Base-by-base conservation (phyloP, 2,888 invertebrate species). In the Tetragonula carbonaria region DNA sequence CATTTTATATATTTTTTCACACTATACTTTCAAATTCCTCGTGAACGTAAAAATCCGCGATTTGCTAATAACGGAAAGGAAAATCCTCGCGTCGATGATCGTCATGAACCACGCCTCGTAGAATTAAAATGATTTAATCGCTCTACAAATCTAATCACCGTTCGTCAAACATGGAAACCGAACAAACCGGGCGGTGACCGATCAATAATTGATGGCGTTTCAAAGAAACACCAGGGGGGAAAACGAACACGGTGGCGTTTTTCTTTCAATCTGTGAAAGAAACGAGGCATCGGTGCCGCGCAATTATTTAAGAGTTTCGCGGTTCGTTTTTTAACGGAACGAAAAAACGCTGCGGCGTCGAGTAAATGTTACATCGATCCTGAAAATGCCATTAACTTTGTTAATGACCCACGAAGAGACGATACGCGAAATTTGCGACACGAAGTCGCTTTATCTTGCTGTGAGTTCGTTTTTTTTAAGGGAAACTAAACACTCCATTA, bases 251-350 rank as follows among this genome's bases (percentile, higher is more conserved):
- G 21, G 16, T 51, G 33, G 33, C 59, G 75, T 73, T 74, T 73
- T 74, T 33, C 51, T 55, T 75, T 65, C 28, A 65, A 70, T 76
- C 11, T 53, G 28, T n/a, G 21, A 21, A 14, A n/a, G 55, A 50
- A 33, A n/a, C 45, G 13, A 53, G 51, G 38, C 18, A 23, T 2
- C 11, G 28, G 53, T 33, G 45, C 45, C 14, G 55, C 18, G 70
- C 53, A 78, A 78, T 81, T 81, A 73, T 81, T 78, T 45, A 78
- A 71, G 28, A 66, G 76, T 65, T 65, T 55, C 50, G 65, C 50
- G 33, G 51, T 51, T 53, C 2, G 18, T 55, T 8, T 55, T 8
- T 45, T 8, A 45, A 11, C 45, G 45, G 33, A 33, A 59, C 14
- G 5, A n/a, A 59, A 28, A 59, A 57, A 14, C 45, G 45, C 45